Conservation (phyloP, 1,140 invertebrate genomes). For the Pseudobourletiella spinata region DNA sequence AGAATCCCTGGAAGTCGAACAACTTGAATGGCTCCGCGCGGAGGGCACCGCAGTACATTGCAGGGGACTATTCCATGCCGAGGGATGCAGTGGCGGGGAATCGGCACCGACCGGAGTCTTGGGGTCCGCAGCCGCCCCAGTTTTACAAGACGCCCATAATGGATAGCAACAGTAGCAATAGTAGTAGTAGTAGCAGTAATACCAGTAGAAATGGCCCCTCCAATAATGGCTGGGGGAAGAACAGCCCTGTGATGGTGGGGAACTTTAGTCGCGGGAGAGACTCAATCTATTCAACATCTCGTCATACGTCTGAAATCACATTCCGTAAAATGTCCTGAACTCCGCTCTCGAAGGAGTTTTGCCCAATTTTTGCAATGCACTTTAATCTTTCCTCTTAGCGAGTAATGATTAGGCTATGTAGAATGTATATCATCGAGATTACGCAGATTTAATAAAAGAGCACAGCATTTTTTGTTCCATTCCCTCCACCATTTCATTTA, state of each 20-base stretch:
- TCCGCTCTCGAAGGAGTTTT: too few relatives aligned
- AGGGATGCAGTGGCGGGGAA: neutral
- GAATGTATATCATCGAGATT: too few relatives aligned
- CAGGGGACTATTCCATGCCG: neutral
- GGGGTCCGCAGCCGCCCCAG: neutral
- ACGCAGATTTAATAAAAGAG: too few relatives aligned
- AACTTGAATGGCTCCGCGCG: neutral
- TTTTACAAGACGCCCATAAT: neutral
- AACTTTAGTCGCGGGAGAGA: neutral
- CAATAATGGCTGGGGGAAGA: neutral
- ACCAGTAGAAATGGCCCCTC: neutral
- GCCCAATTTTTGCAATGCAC: too few relatives aligned
- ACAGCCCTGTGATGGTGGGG: neutral
- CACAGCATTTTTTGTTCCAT: too few relatives aligned
- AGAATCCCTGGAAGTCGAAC: conserved; percentile 16
- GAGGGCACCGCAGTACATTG: neutral
- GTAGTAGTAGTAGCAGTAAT: neutral
- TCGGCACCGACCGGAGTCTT: neutral
- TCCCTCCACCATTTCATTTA: too few relatives aligned
- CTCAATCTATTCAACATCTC: conserved; percentile 3
- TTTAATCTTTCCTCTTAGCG: too few relatives aligned
- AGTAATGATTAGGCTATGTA: too few relatives aligned
- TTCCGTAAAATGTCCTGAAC: conserved; percentile 3
- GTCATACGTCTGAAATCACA: neutral
- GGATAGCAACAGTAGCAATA: neutral